These are phyloP conservation scores for Zaprionus nigranus DNA, from an alignment of 1,140 invertebrate genomes.

Conservation along the genomic window DNA sequence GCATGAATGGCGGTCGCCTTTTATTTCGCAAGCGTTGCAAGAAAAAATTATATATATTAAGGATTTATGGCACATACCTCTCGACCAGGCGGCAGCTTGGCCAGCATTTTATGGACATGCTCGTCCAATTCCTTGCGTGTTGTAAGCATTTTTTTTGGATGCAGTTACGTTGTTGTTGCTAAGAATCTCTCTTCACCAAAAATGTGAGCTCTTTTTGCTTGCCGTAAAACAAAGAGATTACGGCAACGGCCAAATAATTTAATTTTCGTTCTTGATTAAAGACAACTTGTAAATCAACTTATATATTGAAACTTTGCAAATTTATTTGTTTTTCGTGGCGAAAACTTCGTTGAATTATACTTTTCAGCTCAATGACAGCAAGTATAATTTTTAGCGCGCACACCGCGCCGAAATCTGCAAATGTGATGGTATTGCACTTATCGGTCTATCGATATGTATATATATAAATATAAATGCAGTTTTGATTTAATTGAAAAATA, in stretches of 20 bases:
- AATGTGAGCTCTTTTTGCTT: background rate
- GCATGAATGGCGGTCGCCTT: conserved; percentile 49
- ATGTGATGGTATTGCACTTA: background rate
- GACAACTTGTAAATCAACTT: background rate
- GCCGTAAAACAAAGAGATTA: background rate
- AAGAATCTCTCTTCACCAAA: conserved; percentile 2
- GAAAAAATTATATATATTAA: conserved; percentile 27
- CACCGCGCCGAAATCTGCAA: conserved; percentile 28
- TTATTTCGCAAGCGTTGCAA: conserved; percentile 70
- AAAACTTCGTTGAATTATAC: background rate
- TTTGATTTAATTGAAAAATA: background rate
- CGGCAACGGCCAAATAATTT: background rate
- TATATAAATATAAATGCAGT: background rate
- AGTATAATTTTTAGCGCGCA: conserved; percentile 43
- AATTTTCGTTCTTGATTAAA: background rate
- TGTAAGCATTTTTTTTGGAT: conserved; percentile 35
- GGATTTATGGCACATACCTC: conserved; percentile 50
- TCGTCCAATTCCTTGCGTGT: conserved; percentile 65
- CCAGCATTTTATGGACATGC: conserved; percentile 60
- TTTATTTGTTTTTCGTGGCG: background rate
- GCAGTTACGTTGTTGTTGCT: background rate
- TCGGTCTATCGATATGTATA: conserved; percentile 3
- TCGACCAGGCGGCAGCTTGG: conserved; percentile 49
- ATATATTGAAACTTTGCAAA: background rate
- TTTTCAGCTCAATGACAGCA: background rate